These are phyloP conservation scores for Ranitomeya variabilis DNA, from an alignment of 2,113 vertebrate species.

Conservation along the genomic window DNA sequence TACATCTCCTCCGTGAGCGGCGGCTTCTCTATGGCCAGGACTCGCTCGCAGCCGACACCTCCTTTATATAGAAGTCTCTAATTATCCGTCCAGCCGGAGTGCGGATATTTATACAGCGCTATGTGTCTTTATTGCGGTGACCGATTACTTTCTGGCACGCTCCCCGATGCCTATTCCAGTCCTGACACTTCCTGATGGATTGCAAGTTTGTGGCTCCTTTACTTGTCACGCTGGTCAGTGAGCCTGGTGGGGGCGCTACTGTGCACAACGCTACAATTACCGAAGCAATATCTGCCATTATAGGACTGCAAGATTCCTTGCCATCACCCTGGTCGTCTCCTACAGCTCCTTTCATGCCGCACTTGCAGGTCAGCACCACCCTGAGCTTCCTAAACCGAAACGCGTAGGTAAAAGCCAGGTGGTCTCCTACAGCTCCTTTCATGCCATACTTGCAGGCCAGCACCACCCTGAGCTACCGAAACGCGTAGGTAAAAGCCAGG, in stretches of 20 bases:
- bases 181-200: neutral
- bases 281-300: too few relatives aligned
- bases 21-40: neutral
- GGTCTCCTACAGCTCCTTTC: too few relatives aligned
- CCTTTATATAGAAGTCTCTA: neutral
- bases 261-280: slow-evolving; percentile 35
- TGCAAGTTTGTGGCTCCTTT: neutral
- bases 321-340: too few relatives aligned
- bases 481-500: too few relatives aligned
- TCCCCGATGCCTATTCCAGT: neutral
- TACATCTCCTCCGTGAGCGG: neutral
- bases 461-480: too few relatives aligned
- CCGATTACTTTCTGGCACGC: neutral
- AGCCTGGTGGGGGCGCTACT: neutral
- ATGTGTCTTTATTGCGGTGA: neutral
- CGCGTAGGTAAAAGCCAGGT: too few relatives aligned
- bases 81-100: neutral
- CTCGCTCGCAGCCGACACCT: neutral
- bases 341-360: too few relatives aligned
- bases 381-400: too few relatives aligned
- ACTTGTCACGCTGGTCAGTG: neutral
- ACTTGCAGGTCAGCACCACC: too few relatives aligned
- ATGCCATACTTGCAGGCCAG: too few relatives aligned
- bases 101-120: slow-evolving; percentile 6
- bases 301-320: too few relatives aligned